Percentiles rank a stretch among this genome's conserved stretches.
Evolutionary conservation across 2,797 vertebrate genomes (phyloP).

Genomic region (Orientallactaga sibirica): DNA sequence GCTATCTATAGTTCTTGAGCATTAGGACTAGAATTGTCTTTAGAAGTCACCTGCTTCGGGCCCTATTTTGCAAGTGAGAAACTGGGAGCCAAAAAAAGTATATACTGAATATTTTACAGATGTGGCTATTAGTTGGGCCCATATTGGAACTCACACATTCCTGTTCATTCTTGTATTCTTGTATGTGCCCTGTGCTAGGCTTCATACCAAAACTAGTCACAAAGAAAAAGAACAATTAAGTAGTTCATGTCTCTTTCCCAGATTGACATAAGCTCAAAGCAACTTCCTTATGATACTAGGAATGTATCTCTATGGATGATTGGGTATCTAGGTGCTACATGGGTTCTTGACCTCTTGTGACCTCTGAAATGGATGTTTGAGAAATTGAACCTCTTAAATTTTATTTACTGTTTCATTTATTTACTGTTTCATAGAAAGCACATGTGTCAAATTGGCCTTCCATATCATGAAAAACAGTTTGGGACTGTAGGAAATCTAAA

Average conservation of each 20-base stretch:
- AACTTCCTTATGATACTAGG: neutral
- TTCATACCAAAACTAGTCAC: neutral
- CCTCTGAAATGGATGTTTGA: neutral
- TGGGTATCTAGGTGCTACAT: neutral
- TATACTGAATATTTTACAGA: neutral
- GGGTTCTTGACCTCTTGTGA: neutral
- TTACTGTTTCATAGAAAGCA: neutral
- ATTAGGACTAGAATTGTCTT: neutral
- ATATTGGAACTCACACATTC: neutral
- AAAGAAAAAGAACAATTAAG: neutral
- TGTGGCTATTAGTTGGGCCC: neutral
- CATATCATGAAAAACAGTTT: neutral
- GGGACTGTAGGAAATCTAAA: neutral
- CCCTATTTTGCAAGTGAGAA: conserved; percentile 38
- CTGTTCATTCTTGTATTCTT: neutral
- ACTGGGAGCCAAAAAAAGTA: neutral
- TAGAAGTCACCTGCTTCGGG: neutral
- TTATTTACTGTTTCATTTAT: no score
- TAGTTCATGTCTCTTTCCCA: neutral
- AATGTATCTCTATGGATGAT: neutral
- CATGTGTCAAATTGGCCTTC: neutral
- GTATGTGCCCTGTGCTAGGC: neutral
- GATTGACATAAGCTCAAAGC: neutral
- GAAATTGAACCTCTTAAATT: neutral
- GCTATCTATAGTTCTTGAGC: neutral